phyloP scores from a whole-genome alignment of 1,140 invertebrate genomes.

The Yoshiicerus persimilis region DNA sequence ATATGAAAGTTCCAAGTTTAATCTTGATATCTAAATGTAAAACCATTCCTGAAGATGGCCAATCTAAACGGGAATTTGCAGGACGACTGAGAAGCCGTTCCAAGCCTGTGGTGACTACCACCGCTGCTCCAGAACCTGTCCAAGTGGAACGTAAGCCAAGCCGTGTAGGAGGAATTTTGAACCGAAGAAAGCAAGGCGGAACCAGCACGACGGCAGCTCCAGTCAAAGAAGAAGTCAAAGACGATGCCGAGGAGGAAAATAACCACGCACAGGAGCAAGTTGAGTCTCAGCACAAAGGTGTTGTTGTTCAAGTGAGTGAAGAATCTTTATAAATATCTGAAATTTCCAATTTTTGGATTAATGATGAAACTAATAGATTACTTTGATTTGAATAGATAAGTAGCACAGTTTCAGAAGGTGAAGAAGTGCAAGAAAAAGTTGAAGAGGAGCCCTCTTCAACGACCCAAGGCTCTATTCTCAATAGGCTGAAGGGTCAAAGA shows the following conservation, averaged over 20 bases:
- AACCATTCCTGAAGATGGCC: not conserved
- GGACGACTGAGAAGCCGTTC: slow-evolving; percentile 40
- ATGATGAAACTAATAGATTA: not conserved
- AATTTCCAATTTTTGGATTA: not conserved
- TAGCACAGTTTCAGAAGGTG: slow-evolving; percentile 45
- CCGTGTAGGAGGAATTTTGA: slow-evolving; percentile 43
- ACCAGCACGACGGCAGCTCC: slow-evolving; percentile 11
- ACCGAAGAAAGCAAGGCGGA: slow-evolving; percentile 34
- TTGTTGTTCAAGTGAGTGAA: slow-evolving; percentile 45
- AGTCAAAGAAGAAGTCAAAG: slow-evolving; percentile 1
- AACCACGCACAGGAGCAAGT: slow-evolving; percentile 23
- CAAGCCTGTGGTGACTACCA: slow-evolving; percentile 32
- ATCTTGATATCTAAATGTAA: not conserved
- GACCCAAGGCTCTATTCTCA: slow-evolving; percentile 44
- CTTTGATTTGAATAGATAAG: slow-evolving; percentile 34
- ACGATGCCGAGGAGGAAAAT: not conserved
- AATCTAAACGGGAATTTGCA: slow-evolving; percentile 21
- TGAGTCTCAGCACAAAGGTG: slow-evolving; percentile 38
- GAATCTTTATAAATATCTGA: not conserved
- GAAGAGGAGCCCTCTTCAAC: slow-evolving; percentile 20
- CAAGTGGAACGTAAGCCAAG: slow-evolving; percentile 37
- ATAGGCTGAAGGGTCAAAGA: slow-evolving; percentile 43
- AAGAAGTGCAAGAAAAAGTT: slow-evolving; percentile 32
- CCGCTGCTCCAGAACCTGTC: not conserved
- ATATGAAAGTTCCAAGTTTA: not conserved